phyloP scores from a whole-genome alignment of 2,888 invertebrate species.

The Tenthredo scrophulariae region DNA sequence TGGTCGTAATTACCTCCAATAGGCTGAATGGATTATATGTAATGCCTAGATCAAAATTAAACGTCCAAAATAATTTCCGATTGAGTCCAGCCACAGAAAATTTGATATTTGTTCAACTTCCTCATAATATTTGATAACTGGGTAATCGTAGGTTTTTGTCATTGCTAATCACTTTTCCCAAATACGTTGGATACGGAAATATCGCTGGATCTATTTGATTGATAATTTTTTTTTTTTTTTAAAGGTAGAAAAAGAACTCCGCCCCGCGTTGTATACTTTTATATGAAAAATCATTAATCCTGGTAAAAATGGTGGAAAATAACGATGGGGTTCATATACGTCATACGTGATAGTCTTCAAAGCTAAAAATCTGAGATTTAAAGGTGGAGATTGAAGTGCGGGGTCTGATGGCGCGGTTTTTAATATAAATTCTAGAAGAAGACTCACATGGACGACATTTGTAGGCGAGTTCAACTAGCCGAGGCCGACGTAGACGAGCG shows the following conservation, averaged over 20 bases:
- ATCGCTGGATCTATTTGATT: not conserved
- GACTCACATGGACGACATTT: constrained; percentile 97
- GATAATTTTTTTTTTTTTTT: not conserved
- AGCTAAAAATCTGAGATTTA: not conserved
- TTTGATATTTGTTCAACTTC: not conserved
- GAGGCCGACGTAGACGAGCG: constrained; percentile 77
- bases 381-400: not conserved
- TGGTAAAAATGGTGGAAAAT: not conserved
- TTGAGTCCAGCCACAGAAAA: not conserved
- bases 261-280: not conserved
- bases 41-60: no score
- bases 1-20: not conserved
- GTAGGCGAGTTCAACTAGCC: constrained; percentile 95
- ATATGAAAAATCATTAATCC: not conserved
- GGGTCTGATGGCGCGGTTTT: not conserved
- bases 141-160: not conserved
- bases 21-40: not conserved
- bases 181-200: not conserved
- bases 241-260: not conserved
- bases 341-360: not conserved
- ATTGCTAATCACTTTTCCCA: not conserved
- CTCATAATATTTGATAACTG: not conserved
- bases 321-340: not conserved
- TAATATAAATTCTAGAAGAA: constrained; percentile 21
- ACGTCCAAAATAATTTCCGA: not conserved